Base-by-base conservation (phyloP, 1,140 invertebrate genomes). In the Aphaenogaster rudis region DNA sequence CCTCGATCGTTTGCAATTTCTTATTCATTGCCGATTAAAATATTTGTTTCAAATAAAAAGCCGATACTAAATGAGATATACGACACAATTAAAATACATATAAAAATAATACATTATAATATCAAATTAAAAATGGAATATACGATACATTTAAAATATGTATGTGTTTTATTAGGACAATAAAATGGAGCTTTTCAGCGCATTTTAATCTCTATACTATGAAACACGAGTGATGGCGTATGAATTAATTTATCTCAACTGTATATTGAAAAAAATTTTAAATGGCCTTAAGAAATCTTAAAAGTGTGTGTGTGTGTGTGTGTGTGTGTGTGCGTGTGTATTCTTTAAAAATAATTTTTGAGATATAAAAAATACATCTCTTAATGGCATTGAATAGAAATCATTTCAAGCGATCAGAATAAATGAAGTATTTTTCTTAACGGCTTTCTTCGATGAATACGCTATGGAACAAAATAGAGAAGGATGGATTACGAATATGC, bases 371-470 rank as follows among this genome's bases (percentile, higher is more conserved):
- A 42, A 66, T 28, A 63, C 2, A n/a, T 39, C 11, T 52, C 21
- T 17, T 74, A 67, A 42, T 67, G 9, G n/a, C 64, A 67, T 13
- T 67, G 39, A 67, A 67, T 21, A 67, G 4, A 36, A 67, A 67
- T 67, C 5, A 67, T 45, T 67, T 67, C 9, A 67, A 67, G 5
- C 0, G 4, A 67, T 67, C n/a, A 45, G 4, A 67, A 67, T 67
- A 67, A 67, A 67, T 67, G 7, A 36, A 45, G 36, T 7, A 9
- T 52, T 74, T 11, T 52, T 15, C 67, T 33, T 15, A 57, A 57
- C 15, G 3, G 8, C 7, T n/a, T n/a, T 45, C 13, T 48, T 45
- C 1, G 15, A 78, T 48, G 2, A 42, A 48, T 59, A 39, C 33
- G 28, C 15, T 17, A 77, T 33, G 13, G 3, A n/a, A 78, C 7